phyloP scores from a whole-genome alignment of 2,797 vertebrate species.

The Anniella stebbinsi region DNA sequence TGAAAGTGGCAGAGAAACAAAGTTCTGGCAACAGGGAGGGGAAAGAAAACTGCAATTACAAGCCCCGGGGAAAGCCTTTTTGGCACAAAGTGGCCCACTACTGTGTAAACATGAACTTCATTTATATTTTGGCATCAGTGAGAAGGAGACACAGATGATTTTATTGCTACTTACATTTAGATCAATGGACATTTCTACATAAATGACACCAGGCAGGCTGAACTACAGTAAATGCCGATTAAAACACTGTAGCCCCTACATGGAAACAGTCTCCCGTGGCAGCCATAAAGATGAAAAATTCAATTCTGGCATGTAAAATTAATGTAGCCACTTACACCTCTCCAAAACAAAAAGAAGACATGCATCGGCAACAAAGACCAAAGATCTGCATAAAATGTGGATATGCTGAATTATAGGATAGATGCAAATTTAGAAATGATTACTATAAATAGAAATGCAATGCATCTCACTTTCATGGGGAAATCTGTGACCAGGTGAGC shows the following conservation, averaged over 20 bases:
- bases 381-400: no score
- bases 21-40: not conserved
- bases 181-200: not conserved
- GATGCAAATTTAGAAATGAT: no score
- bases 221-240: not conserved
- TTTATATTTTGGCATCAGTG: not conserved
- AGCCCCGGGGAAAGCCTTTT: slow-evolving; percentile 17
- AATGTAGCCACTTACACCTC: no score
- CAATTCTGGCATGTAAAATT: not conserved
- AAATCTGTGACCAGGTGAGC: no score
- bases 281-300: not conserved
- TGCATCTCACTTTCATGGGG: no score
- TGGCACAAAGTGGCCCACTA: slow-evolving; percentile 1
- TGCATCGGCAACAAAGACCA: no score
- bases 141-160: not conserved
- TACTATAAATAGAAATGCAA: no score
- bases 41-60: not conserved
- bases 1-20: not conserved
- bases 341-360: no score
- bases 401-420: no score
- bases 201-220: not conserved
- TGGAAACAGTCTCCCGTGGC: not conserved
- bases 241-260: not conserved
- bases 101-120: slow-evolving; percentile 15
- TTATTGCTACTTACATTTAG: not conserved